Conservation (phyloP, 1,140 invertebrate genomes). For the Leptopilina boulardi region DNA sequence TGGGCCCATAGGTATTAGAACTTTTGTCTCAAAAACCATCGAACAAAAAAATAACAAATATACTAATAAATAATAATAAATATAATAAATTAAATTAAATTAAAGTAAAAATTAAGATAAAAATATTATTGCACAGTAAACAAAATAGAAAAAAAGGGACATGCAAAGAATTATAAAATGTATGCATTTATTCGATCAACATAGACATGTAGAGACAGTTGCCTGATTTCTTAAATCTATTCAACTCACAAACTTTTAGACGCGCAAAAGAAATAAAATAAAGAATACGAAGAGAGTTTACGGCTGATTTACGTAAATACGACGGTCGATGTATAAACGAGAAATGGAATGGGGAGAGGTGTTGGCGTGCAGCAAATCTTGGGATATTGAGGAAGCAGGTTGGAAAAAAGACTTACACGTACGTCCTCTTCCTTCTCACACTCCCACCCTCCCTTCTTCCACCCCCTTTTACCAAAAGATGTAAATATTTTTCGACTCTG, state of each 20-base stretch:
- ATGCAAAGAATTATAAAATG: neutral
- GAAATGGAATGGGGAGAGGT: neutral
- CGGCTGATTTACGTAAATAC: slow-evolving; percentile 17
- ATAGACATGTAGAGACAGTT: neutral
- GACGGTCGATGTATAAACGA: slow-evolving; percentile 16
- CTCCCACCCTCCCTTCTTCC: too few species aligned
- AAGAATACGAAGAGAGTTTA: slow-evolving; percentile 8
- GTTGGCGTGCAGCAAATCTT: slow-evolving; percentile 16
- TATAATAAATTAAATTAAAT: too few species aligned
- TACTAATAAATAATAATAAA: too few species aligned
- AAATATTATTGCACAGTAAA: too few species aligned
- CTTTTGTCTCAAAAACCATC: too few species aligned
- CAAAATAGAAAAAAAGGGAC: too few species aligned
- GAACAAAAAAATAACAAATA: too few species aligned
- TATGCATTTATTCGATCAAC: neutral
- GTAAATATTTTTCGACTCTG: slow-evolving; percentile 17
- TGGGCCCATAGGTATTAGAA: too few species aligned
- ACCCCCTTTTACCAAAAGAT: neutral
- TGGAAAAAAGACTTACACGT: slow-evolving; percentile 9
- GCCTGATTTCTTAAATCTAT: slow-evolving; percentile 17
- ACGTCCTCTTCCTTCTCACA: neutral
- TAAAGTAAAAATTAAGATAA: too few species aligned
- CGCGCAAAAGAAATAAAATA: slow-evolving; percentile 11
- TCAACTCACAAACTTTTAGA: slow-evolving; percentile 9
- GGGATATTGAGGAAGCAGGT: slow-evolving; percentile 16